Percentiles rank a stretch among this genome's conserved stretches.
phyloP scores from a whole-genome alignment of 2,888 invertebrate species.

The Melikaiella ostensackeni region DNA sequence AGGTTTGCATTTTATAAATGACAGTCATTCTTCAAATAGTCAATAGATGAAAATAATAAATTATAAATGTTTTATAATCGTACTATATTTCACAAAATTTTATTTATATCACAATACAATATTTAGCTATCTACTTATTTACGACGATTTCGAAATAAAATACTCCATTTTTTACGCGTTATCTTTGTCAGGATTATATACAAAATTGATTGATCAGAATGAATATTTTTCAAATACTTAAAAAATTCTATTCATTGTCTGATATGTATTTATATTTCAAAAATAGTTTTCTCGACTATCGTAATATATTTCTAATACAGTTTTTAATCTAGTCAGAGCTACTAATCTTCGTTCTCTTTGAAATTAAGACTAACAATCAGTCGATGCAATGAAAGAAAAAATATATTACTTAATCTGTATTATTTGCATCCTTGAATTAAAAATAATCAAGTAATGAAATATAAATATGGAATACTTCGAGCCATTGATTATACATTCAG shows the following conservation, averaged over 20 bases:
- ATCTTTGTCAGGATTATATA: neutral
- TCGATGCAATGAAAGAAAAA: neutral
- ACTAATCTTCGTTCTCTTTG: neutral
- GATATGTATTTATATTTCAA: neutral
- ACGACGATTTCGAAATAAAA: neutral
- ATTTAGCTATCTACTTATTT: neutral
- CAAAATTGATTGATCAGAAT: neutral
- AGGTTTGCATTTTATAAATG: neutral
- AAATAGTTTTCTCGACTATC: neutral
- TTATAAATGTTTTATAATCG: neutral
- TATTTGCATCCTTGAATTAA: conserved; percentile 6
- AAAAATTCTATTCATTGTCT: neutral
- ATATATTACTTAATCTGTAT: neutral
- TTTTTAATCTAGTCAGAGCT: neutral
- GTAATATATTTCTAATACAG: neutral
- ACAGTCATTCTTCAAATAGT: neutral
- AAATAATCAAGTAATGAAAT: conserved; percentile 17
- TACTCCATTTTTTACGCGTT: neutral
- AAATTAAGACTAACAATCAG: conserved; percentile 13
- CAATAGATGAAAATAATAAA: neutral
- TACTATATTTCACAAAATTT: neutral
- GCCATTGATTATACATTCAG: conserved; percentile 13
- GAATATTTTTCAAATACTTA: neutral
- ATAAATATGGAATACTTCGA: conserved; percentile 13
- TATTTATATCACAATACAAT: conserved; percentile 11